Evolutionary conservation across 2,113 vertebrate species (phyloP).

Genomic region (Saguinus midas): DNA sequence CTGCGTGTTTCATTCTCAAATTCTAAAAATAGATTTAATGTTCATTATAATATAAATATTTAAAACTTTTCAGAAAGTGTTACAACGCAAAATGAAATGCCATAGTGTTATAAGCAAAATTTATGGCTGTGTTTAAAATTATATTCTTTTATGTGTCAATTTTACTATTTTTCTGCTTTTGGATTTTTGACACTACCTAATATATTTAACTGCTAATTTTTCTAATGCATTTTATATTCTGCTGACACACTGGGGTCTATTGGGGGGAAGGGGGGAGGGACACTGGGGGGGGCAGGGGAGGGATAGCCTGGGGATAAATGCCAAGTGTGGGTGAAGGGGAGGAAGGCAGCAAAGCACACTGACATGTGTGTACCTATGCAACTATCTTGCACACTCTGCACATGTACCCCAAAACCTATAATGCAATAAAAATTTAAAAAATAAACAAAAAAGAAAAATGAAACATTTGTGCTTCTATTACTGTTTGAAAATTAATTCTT

Average conservation of each 20-base stretch:
- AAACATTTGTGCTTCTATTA: not conserved
- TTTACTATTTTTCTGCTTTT: not conserved
- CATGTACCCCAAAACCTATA: no score
- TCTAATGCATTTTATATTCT: not conserved
- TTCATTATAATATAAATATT: not conserved
- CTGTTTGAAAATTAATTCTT: not conserved
- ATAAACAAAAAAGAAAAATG: not conserved
- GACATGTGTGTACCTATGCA: no score
- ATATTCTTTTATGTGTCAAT: not conserved
- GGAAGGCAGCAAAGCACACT: no score
- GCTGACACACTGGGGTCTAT: no score
- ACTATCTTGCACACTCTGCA: no score
- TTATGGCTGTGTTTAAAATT: not conserved
- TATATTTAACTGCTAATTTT: not conserved
- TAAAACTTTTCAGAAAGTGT: not conserved
- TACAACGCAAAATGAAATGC: not conserved
- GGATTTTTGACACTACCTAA: not conserved
- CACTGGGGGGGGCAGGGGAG: no score
- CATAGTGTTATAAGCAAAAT: not conserved
- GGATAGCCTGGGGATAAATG: no score
- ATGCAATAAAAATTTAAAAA: no score
- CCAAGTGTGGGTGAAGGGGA: no score
- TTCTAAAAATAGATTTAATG: not conserved
- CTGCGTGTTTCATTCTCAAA: not conserved
- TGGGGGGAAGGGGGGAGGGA: no score